A percentile compares a stretch with the other conserved stretches of the same genome.
These are phyloP conservation scores for Furcula furcula DNA, from an alignment of 2,888 invertebrate genomes.

Conservation along the genomic window DNA sequence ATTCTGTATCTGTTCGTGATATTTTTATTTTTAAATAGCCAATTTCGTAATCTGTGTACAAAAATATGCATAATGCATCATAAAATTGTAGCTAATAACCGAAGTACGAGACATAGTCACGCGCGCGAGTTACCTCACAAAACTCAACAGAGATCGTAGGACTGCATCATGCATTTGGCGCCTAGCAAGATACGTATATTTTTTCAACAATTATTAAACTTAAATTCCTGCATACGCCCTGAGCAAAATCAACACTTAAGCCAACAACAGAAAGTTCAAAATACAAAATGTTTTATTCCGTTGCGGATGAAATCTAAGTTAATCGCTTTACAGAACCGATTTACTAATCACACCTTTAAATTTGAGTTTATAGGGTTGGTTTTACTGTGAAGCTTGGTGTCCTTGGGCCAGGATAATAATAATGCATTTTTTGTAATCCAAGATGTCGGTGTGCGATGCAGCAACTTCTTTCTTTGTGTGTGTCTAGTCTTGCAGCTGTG, in stretches of 20 bases:
- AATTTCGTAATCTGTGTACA: neutral
- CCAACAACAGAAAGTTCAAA: slow-evolving; percentile 28
- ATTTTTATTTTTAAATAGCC: neutral
- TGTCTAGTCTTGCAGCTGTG: slow-evolving; percentile 73
- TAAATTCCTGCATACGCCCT: slow-evolving; percentile 52
- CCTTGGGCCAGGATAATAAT: slow-evolving; percentile 73
- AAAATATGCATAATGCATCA: slow-evolving; percentile 17
- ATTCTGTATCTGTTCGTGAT: too few species aligned
- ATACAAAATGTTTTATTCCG: slow-evolving; percentile 20
- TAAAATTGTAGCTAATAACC: slow-evolving; percentile 21
- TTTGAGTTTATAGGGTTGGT: slow-evolving; percentile 26
- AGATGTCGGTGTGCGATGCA: slow-evolving; percentile 74
- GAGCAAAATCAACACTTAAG: slow-evolving; percentile 29
- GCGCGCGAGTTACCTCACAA: slow-evolving; percentile 41
- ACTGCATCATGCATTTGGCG: slow-evolving; percentile 75
- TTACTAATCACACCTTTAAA: slow-evolving; percentile 24
- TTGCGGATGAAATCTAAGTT: slow-evolving; percentile 68
- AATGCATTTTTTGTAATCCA: slow-evolving; percentile 74
- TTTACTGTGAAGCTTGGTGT: slow-evolving; percentile 36
- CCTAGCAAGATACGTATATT: slow-evolving; percentile 69
- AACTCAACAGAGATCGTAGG: slow-evolving; percentile 56
- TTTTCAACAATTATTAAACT: slow-evolving; percentile 70
- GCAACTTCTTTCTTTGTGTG: slow-evolving; percentile 56
- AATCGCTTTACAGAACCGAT: slow-evolving; percentile 49
- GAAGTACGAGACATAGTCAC: slow-evolving; percentile 26